These are phyloP conservation scores for Crioceris asparagi DNA, from an alignment of 2,888 invertebrate species.

Conservation along the genomic window DNA sequence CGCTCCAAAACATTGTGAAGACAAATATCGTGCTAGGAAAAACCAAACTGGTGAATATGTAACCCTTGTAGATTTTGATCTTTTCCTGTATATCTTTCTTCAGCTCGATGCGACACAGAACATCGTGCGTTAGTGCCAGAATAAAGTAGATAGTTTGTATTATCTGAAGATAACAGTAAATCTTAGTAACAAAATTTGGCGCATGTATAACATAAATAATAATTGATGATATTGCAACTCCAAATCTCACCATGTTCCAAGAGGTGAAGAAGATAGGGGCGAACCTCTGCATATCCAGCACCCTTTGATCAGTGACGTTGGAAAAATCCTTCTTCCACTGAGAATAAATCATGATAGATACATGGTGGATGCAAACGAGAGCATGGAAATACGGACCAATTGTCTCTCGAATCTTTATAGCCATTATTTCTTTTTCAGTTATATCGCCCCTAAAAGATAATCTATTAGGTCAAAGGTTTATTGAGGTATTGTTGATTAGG, in stretches of 20 bases:
- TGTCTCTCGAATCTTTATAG: too few relatives aligned
- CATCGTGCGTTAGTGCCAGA: constrained; percentile 12
- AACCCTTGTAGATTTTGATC: constrained; percentile 14
- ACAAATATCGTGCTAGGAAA: constrained; percentile 18
- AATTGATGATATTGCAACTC: neutral
- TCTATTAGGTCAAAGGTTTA: too few relatives aligned
- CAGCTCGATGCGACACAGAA: constrained; percentile 9
- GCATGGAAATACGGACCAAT: too few relatives aligned
- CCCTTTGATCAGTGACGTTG: neutral
- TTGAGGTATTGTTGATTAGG: too few relatives aligned
- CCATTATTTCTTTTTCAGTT: too few relatives aligned
- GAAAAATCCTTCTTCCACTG: too few relatives aligned
- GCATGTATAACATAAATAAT: too few relatives aligned
- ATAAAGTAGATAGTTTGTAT: constrained; percentile 18
- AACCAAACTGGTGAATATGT: constrained; percentile 15
- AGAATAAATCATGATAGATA: too few relatives aligned
- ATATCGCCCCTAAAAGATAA: too few relatives aligned
- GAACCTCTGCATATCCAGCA: neutral
- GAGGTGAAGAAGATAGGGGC: neutral
- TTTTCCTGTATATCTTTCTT: constrained; percentile 7
- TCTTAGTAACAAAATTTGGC: too few relatives aligned
- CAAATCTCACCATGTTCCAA: neutral
- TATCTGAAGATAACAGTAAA: constrained; percentile 12
- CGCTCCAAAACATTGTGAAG: constrained; percentile 17
- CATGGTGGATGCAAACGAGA: too few relatives aligned